phyloP scores from a whole-genome alignment of 2,888 invertebrate species.

The Amiota communis region DNA sequence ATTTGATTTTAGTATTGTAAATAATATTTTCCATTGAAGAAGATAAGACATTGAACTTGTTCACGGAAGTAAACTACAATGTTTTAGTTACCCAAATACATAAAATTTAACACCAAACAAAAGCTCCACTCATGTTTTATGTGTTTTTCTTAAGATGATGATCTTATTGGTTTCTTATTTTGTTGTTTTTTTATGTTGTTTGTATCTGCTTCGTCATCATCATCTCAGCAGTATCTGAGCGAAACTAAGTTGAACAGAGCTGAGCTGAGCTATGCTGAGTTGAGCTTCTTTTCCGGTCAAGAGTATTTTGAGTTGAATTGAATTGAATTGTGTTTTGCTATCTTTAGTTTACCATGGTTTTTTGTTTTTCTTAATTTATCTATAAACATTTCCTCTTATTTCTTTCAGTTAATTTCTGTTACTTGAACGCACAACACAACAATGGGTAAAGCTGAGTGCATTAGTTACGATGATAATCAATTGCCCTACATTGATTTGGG shows the following conservation, averaged over 20 bases:
- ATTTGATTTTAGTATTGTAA: too few relatives aligned
- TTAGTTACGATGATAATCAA: constrained; percentile 76
- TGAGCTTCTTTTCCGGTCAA: constrained; percentile 27
- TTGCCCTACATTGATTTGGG: constrained; percentile 79
- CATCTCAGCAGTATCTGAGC: constrained; percentile 43
- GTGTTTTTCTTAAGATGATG: too few relatives aligned
- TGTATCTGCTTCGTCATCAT: too few relatives aligned
- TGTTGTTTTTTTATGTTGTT: too few relatives aligned
- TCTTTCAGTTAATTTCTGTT: constrained; percentile 3
- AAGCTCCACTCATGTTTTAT: too few relatives aligned
- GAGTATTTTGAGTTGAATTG: constrained; percentile 33
- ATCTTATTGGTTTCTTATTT: too few relatives aligned
- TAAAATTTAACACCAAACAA: background rate
- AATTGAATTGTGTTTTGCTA: background rate
- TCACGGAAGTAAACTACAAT: constrained; percentile 47
- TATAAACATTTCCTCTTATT: background rate
- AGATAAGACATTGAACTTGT: constrained; percentile 57
- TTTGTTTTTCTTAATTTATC: background rate
- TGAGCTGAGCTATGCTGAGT: constrained; percentile 31
- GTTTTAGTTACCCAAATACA: too few relatives aligned
- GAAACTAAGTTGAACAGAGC: too few relatives aligned
- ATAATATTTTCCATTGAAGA: constrained; percentile 51
- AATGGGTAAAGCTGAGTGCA: constrained; percentile 63
- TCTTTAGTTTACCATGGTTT: background rate
- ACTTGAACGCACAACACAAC: constrained; percentile 17